Evolutionary conservation across 2,113 vertebrate species (phyloP).

Genomic region (Equus quagga): DNA sequence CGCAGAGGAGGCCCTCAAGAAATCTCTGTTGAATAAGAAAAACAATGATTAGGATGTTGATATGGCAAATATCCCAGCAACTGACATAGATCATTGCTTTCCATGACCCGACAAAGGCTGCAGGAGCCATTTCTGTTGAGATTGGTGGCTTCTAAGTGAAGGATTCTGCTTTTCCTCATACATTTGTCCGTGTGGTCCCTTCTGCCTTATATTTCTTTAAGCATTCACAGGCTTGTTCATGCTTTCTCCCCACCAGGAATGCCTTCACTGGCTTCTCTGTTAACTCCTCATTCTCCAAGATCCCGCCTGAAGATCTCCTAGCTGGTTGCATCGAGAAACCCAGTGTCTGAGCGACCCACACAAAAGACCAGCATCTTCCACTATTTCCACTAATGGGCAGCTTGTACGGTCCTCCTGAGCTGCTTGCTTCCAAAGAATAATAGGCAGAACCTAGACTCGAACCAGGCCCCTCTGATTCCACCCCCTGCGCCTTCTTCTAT

Average conservation of each 20-base stretch:
- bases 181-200: fast-evolving
- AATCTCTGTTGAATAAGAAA: background rate
- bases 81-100: background rate
- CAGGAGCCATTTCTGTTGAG: background rate
- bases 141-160: fast-evolving
- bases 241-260: background rate
- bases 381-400: fast-evolving
- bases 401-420: background rate
- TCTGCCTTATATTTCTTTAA: background rate
- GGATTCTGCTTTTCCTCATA: background rate
- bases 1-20: background rate
- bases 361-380: background rate
- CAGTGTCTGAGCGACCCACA: fast-evolving
- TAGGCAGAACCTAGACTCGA: background rate
- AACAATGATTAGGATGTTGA: background rate
- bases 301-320: background rate
- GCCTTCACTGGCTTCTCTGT: background rate
- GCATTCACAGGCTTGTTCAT: background rate
- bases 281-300: background rate
- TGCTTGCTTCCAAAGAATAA: background rate
- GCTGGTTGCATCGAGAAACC: background rate
- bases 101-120: background rate
- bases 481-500: no score
- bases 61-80: no score
- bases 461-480: background rate